These are phyloP conservation scores for Ylistrum balloti DNA, from an alignment of 1,140 invertebrate genomes.

Conservation along the genomic window DNA sequence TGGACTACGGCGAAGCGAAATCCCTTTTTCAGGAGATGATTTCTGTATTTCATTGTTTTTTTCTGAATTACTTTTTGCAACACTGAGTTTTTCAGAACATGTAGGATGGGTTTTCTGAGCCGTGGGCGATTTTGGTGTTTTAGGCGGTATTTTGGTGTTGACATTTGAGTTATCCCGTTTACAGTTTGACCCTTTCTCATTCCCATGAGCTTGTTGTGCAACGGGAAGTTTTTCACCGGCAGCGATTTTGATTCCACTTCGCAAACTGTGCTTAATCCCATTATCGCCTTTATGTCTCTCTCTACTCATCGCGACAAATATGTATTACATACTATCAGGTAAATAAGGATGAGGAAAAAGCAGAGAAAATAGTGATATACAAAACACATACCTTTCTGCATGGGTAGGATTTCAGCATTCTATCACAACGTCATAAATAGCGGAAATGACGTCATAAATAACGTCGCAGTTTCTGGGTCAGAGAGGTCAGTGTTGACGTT, in stretches of 20 bases:
- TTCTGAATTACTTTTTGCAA: neutral
- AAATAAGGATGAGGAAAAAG: neutral
- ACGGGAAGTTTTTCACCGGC: neutral
- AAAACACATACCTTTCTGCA: neutral
- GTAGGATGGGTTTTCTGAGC: neutral
- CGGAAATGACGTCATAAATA: constrained; percentile 9
- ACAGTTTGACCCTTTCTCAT: neutral
- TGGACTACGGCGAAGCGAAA: neutral
- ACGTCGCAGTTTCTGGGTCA: neutral
- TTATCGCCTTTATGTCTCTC: neutral
- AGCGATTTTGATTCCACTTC: neutral
- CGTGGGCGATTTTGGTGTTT: neutral
- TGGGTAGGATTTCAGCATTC: neutral
- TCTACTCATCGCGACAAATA: neutral
- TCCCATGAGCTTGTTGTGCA: neutral
- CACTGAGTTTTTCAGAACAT: neutral
- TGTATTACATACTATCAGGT: neutral
- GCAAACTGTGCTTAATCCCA: neutral
- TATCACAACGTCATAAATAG: neutral
- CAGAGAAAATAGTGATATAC: neutral
- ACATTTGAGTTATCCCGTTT: neutral
- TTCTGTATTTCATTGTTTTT: neutral
- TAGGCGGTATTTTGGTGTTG: neutral
- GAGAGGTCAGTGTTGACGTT: neutral
- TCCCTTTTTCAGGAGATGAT: neutral